Percentiles rank a stretch among this genome's conserved stretches.
phyloP scores from a whole-genome alignment of 1,140 invertebrate species.

The Solenopsis invicta region DNA sequence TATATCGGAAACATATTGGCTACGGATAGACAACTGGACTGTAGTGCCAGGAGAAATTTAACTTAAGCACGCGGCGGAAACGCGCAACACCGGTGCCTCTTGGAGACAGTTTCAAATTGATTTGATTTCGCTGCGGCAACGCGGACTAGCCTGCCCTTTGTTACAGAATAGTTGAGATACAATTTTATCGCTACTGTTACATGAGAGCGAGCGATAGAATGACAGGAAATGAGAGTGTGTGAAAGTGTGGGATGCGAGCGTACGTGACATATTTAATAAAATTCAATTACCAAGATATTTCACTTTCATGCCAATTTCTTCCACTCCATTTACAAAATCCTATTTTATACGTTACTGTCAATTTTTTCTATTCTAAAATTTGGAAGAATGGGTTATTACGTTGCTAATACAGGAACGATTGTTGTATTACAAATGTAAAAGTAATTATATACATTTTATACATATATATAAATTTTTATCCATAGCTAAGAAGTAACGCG shows the following conservation, averaged over 20 bases:
- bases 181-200: slow-evolving; percentile 76
- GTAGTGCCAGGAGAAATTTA: slow-evolving; percentile 6
- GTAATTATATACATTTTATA: no score
- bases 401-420: not conserved
- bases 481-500: no score
- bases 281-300: slow-evolving; percentile 65
- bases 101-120: slow-evolving; percentile 42
- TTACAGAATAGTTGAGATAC: slow-evolving; percentile 76
- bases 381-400: not conserved
- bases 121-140: slow-evolving; percentile 29
- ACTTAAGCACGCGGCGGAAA: slow-evolving; percentile 25
- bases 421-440: not conserved
- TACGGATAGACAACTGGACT: not conserved
- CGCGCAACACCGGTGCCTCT: slow-evolving; percentile 39
- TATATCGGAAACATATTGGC: not conserved
- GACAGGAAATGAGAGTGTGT: slow-evolving; percentile 68
- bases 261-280: slow-evolving; percentile 73
- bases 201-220: slow-evolving; percentile 68
- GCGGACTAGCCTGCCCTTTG: slow-evolving; percentile 71
- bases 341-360: not conserved
- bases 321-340: slow-evolving; percentile 4
- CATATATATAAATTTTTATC: no score
- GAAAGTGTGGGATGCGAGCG: slow-evolving; percentile 69
- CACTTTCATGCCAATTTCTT: slow-evolving; percentile 3
- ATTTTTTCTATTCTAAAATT: not conserved